Evolutionary conservation across 2,113 vertebrate species (phyloP).

Genomic region (Jacana jacana): DNA sequence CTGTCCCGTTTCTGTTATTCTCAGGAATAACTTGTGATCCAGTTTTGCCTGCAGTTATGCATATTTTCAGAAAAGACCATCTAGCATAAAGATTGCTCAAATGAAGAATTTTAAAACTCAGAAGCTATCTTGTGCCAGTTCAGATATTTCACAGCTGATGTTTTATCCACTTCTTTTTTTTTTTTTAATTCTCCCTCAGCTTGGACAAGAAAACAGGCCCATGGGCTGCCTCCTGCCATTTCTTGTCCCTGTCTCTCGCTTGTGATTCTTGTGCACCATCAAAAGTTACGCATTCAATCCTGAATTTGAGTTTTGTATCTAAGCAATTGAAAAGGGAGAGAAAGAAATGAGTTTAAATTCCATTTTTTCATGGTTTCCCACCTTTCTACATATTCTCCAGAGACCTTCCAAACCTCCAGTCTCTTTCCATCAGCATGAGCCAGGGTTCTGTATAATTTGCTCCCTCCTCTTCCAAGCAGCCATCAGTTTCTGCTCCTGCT

Average conservation of each 20-base stretch:
- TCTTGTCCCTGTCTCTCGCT: accelerated
- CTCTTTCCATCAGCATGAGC: neutral
- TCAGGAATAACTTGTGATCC: neutral
- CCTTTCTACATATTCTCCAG: neutral
- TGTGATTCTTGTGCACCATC: neutral
- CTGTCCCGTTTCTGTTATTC: neutral
- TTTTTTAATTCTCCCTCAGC: neutral
- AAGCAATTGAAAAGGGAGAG: neutral
- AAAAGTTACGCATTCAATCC: neutral
- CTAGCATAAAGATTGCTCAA: neutral
- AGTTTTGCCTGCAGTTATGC: neutral
- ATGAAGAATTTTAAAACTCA: neutral
- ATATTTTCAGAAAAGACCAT: neutral
- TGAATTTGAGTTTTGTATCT: neutral
- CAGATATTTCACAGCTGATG: neutral
- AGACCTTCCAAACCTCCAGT: neutral
- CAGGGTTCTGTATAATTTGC: neutral
- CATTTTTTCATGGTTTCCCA: neutral
- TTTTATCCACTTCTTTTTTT: neutral
- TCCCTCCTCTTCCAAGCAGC: neutral
- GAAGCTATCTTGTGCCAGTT: neutral
- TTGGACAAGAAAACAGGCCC: neutral
- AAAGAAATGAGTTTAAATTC: neutral
- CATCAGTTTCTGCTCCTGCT: neutral
- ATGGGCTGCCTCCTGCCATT: neutral